Evolutionary conservation across 2,888 invertebrate species (phyloP).

Genomic region (Rotaria magnacalcarata): DNA sequence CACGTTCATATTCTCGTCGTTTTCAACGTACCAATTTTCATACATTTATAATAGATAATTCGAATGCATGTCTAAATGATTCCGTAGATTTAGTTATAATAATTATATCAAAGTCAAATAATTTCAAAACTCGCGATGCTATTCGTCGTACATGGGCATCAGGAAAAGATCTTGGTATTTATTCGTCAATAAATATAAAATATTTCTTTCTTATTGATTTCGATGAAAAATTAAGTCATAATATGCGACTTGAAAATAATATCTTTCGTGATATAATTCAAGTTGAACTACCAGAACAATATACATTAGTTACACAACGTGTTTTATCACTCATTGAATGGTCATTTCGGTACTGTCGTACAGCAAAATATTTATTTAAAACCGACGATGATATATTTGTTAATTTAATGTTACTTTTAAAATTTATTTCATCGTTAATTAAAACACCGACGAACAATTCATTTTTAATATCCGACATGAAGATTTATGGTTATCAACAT

Average conservation of each 20-base stretch:
- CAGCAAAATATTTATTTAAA: constrained; percentile 1
- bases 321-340: not conserved
- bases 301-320: constrained; percentile 27
- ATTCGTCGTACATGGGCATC: constrained; percentile 32
- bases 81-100: not conserved
- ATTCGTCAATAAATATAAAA: not conserved
- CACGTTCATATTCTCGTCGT: not conserved
- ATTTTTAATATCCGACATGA: not conserved
- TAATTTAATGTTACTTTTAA: not conserved
- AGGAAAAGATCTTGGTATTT: not conserved
- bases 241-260: not conserved
- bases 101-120: not conserved
- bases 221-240: not conserved
- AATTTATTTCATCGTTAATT: not conserved
- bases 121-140: constrained; percentile 25
- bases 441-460: not conserved
- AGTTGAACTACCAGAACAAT: constrained; percentile 20
- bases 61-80: not conserved
- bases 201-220: not conserved
- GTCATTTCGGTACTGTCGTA: not conserved
- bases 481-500: not conserved
- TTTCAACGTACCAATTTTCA: not conserved
- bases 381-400: constrained; percentile 17
- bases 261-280: constrained; percentile 19
- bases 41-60: not conserved